Evolutionary conservation across 2,888 invertebrate species (phyloP), one percentile per base, ranked within the genome.

Genomic region (Hydraecia micacea): DNA sequence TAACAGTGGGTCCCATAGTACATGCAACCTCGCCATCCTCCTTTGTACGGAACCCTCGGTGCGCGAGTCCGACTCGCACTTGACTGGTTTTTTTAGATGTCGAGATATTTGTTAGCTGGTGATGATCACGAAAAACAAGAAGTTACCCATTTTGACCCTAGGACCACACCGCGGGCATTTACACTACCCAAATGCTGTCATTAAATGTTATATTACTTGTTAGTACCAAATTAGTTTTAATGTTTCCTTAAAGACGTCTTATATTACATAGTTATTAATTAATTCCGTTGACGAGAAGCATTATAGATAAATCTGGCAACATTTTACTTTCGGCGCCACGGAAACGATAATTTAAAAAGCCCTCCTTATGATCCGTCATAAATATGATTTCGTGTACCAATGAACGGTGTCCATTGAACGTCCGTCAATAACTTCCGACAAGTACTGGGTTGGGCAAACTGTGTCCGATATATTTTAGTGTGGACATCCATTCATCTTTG

Each of bases 401-500:
- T 67, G 60, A 58, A 63, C 36, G 32, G 75, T 80, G 60, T 79
- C 68, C 84, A 85, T 86, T 88, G 86, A 81, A 68, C 68, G 77
- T 83, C 79, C 80, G 82, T 89, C 88, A 88, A 83, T 73, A 83
- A 85, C 52, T 88, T 88, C 85, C 81, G 85, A 85, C 82, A 86
- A 78, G 80, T 60, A 60, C 62, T 62, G 85, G 67, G 73, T 79
- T 79, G 83, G 78, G 73, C 70, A 82, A 81, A 81, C 80, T 81
- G 70, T 85, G 71, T 68, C 78, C 80, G 68, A 84, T 85, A 87
- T 88, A 87, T 87, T 86, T 87, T 86, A 86, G 86, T 88, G 86
- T 86, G 77, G 73, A 86, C 86, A 84, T 88, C 89, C 90, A 93
- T 93, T 91, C 89, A 91, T 91, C 90, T 91, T 89, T 83, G 82